phyloP scores from a whole-genome alignment of 1,140 invertebrate species.

The Fopius arisanus region DNA sequence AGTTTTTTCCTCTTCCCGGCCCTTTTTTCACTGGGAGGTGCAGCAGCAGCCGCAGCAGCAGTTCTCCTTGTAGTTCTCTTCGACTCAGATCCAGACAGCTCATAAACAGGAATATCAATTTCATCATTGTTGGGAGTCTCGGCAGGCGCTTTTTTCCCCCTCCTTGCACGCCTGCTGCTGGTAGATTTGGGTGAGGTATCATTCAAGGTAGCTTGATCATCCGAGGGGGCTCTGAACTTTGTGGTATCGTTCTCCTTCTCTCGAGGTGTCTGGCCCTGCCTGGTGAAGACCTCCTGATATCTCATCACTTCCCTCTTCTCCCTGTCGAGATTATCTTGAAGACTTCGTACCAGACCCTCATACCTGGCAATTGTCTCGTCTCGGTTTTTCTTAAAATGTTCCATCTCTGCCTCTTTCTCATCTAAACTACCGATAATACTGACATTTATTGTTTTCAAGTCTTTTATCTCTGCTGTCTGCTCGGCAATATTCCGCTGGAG shows the following conservation, averaged over 20 bases:
- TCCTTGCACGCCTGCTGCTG: constrained; percentile 23
- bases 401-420: constrained; percentile 47
- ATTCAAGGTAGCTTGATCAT: constrained; percentile 21
- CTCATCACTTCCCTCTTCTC: constrained; percentile 43
- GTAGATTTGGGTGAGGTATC: constrained; percentile 34
- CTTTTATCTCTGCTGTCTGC: neutral
- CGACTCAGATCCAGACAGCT: neutral
- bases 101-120: neutral
- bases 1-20: neutral
- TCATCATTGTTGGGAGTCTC: neutral
- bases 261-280: constrained; percentile 25
- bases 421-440: neutral
- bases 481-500: neutral
- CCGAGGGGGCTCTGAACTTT: constrained; percentile 5
- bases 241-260: constrained; percentile 28
- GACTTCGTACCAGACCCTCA: constrained; percentile 46
- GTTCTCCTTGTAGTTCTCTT: neutral
- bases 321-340: constrained; percentile 45
- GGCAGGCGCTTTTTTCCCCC: constrained; percentile 31
- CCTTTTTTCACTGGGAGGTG: neutral
- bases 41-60: neutral
- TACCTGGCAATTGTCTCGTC: constrained; percentile 46
- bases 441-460: neutral
- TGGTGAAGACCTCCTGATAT: constrained; percentile 41
- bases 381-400: constrained; percentile 49